Percentiles rank a stretch among this genome's conserved stretches.
Evolutionary conservation across 2,113 vertebrate species (phyloP).

Genomic region (Haliaeetus leucogaster): DNA sequence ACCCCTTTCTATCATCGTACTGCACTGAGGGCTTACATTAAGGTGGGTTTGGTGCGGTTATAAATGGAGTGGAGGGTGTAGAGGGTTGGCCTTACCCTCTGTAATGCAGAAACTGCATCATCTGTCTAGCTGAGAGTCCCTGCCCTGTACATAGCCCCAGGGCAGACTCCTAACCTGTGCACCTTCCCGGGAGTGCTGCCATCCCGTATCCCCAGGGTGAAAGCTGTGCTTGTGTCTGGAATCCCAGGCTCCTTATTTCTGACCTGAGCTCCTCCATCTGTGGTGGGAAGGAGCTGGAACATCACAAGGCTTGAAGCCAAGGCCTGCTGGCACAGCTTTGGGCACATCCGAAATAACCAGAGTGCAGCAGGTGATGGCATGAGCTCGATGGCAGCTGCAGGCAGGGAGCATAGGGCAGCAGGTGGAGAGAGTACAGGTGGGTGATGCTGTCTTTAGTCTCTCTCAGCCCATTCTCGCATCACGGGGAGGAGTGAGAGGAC

Average conservation of each 20-base stretch:
- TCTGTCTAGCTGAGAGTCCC: neutral
- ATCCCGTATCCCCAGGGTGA: neutral
- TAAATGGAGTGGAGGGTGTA: neutral
- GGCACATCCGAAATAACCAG: neutral
- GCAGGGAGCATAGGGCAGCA: neutral
- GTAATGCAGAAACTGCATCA: neutral
- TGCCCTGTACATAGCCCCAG: neutral
- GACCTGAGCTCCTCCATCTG: neutral
- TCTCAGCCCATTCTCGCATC: rapidly evolving
- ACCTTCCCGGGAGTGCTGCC: neutral
- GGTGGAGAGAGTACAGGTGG: too few species aligned
- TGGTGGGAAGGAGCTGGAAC: neutral
- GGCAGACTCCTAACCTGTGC: neutral
- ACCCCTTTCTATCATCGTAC: neutral
- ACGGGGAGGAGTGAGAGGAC: rapidly evolving
- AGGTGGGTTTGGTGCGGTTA: neutral
- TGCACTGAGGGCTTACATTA: neutral
- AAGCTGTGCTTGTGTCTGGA: neutral
- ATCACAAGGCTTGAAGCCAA: rapidly evolving
- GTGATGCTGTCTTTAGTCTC: neutral
- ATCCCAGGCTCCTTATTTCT: neutral
- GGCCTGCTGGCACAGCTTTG: neutral
- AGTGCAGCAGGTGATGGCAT: neutral
- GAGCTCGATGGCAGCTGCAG: neutral
- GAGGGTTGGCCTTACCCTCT: neutral